These are phyloP conservation scores for Seladonia tumulorum DNA, from an alignment of 2,888 invertebrate species.

Conservation along the genomic window DNA sequence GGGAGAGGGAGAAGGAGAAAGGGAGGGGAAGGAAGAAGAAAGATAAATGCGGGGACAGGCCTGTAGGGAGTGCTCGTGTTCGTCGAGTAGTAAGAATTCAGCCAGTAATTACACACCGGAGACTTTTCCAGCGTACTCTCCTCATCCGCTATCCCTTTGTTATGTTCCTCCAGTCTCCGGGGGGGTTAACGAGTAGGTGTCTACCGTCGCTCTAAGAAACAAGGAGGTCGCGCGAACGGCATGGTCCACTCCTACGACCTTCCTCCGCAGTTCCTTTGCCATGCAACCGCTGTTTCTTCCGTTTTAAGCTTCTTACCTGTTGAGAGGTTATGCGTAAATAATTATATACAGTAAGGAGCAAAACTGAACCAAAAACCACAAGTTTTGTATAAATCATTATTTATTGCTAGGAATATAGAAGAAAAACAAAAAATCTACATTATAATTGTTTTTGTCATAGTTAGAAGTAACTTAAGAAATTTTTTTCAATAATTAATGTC, in stretches of 20 bases:
- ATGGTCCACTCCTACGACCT: constrained; percentile 41
- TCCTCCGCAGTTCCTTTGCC: constrained; percentile 26
- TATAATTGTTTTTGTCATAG: no score
- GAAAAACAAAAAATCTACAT: no score
- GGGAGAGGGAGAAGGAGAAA: constrained; percentile 8
- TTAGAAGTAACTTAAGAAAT: no score
- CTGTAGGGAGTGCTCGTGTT: constrained; percentile 64
- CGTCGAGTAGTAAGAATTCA: constrained; percentile 75
- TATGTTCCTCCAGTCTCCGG: constrained; percentile 64
- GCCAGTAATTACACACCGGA: constrained; percentile 74
- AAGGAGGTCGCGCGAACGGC: constrained; percentile 59
- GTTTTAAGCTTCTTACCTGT: constrained; percentile 10
- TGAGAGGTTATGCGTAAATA: no score
- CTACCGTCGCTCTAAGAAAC: constrained; percentile 65
- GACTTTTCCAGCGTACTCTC: constrained; percentile 68
- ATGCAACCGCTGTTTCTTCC: constrained; percentile 17
- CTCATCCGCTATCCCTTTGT: constrained; percentile 68
- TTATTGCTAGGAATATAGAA: no score
- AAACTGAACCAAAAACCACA: no score
- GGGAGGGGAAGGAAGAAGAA: constrained; percentile 20
- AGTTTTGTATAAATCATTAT: no score
- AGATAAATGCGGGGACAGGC: constrained; percentile 64
- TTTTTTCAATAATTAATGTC: no score
- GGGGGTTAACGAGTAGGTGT: constrained; percentile 72
- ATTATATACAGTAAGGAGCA: no score